Percentiles rank a stretch among this genome's conserved stretches.
phyloP scores from a whole-genome alignment of 2,888 invertebrate genomes.

The Phalangium opilio region DNA sequence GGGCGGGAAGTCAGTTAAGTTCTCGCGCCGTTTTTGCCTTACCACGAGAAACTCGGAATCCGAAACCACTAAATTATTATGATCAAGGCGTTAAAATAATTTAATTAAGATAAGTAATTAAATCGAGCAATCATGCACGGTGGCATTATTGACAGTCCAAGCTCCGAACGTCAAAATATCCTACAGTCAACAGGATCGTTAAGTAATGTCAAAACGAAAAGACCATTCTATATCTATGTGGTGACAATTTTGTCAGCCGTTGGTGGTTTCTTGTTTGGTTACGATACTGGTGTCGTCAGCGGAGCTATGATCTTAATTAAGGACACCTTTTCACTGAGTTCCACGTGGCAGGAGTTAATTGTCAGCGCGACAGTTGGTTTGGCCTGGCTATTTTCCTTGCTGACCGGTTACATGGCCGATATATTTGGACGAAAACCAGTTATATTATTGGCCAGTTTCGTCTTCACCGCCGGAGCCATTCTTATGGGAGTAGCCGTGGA shows the following conservation, averaged over 20 bases:
- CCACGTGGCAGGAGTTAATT: slow-evolving; percentile 34
- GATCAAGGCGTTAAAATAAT: too few relatives aligned
- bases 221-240: slow-evolving; percentile 23
- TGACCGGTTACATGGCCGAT: slow-evolving; percentile 36
- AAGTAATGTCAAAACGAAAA: too few relatives aligned
- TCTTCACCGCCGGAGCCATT: slow-evolving; percentile 36
- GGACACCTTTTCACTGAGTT: slow-evolving; percentile 30
- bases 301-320: slow-evolving; percentile 26
- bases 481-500: slow-evolving; percentile 31
- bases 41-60: too few relatives aligned
- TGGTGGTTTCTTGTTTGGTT: slow-evolving; percentile 40
- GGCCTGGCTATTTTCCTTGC: slow-evolving; percentile 32
- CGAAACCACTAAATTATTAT: too few relatives aligned
- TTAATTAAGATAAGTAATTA: too few relatives aligned
- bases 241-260: slow-evolving; percentile 32
- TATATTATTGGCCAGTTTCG: slow-evolving; percentile 35
- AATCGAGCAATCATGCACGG: too few relatives aligned
- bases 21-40: too few relatives aligned
- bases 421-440: slow-evolving; percentile 36
- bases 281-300: slow-evolving; percentile 41
- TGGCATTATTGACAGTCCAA: too few relatives aligned
- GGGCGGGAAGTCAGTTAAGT: too few relatives aligned
- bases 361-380: slow-evolving; percentile 32
- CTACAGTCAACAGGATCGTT: too few relatives aligned
- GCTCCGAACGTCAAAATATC: too few relatives aligned